These are phyloP conservation scores for Callopanchax toddi DNA, from an alignment of 2,113 vertebrate genomes.

Conservation along the genomic window DNA sequence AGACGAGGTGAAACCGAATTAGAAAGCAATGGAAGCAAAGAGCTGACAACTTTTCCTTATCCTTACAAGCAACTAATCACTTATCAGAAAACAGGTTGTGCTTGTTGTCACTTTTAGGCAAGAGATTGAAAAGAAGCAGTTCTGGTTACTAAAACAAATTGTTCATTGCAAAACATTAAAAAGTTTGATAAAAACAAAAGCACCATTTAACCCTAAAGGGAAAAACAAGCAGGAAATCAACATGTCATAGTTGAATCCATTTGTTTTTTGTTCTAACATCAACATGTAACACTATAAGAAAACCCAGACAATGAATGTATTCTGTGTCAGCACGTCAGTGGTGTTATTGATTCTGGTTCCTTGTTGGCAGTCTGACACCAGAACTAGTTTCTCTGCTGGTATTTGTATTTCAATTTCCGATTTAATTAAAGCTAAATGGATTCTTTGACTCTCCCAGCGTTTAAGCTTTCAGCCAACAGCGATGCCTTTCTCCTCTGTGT, in stretches of 20 bases:
- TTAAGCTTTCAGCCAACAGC: constrained; percentile 29
- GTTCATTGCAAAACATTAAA: no score
- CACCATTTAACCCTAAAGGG: no score
- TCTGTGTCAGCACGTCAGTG: background rate
- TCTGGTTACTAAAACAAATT: no score
- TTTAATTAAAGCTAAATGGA: constrained; percentile 16
- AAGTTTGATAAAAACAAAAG: no score
- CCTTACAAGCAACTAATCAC: background rate
- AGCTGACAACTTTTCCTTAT: constrained; percentile 37
- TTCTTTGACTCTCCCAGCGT: background rate
- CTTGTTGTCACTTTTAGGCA: no score
- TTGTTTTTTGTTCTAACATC: no score
- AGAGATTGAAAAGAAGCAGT: no score
- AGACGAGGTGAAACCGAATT: constrained; percentile 40
- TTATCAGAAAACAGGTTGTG: no score
- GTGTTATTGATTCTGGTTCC: background rate
- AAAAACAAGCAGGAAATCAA: no score
- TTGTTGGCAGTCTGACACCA: background rate
- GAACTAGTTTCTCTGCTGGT: background rate
- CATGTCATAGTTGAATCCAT: no score
- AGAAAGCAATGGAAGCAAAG: constrained; percentile 25
- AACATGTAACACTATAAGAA: no score
- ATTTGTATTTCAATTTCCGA: constrained; percentile 1
- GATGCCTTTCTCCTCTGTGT: constrained; percentile 58
- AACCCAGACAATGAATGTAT: no score